Percentiles rank a stretch among this genome's conserved stretches.
Conservation (phyloP, 1,140 invertebrate species). For the Lanistes nyassanus region DNA sequence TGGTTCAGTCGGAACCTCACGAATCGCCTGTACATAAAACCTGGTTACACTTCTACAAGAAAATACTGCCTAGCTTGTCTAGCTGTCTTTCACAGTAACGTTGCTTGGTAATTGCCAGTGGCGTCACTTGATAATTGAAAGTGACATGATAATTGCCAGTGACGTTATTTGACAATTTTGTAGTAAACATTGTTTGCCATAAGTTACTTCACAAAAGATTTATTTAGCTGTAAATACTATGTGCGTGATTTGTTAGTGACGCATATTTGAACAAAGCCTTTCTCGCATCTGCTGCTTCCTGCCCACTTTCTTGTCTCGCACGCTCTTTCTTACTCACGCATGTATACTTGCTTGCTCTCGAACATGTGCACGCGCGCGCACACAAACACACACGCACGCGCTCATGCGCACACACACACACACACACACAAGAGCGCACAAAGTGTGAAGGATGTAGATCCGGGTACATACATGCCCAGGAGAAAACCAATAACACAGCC, state of each 20-base stretch:
- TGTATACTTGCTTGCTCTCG: background rate
- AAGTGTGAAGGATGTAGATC: too few species aligned
- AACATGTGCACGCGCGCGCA: background rate
- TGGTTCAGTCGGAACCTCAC: too few species aligned
- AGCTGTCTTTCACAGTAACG: background rate
- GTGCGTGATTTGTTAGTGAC: background rate
- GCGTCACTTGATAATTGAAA: background rate
- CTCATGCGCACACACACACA: constrained; percentile 9
- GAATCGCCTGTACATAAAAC: background rate
- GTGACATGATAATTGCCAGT: background rate
- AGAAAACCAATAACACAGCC: too few species aligned
- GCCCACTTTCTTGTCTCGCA: background rate
- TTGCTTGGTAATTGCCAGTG: background rate
- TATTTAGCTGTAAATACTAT: background rate
- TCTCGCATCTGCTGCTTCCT: background rate
- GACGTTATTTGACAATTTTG: too few species aligned
- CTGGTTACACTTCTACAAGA: background rate
- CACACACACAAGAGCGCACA: constrained; percentile 9
- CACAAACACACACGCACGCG: constrained; percentile 7
- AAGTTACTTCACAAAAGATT: too few species aligned
- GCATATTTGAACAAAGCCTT: background rate
- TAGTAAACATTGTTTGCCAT: too few species aligned
- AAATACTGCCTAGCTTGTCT: background rate
- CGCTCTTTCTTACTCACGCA: constrained; percentile 6
- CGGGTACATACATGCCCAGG: too few species aligned